Conservation (phyloP, 2,113 vertebrate species). For the Lycaon pictus region DNA sequence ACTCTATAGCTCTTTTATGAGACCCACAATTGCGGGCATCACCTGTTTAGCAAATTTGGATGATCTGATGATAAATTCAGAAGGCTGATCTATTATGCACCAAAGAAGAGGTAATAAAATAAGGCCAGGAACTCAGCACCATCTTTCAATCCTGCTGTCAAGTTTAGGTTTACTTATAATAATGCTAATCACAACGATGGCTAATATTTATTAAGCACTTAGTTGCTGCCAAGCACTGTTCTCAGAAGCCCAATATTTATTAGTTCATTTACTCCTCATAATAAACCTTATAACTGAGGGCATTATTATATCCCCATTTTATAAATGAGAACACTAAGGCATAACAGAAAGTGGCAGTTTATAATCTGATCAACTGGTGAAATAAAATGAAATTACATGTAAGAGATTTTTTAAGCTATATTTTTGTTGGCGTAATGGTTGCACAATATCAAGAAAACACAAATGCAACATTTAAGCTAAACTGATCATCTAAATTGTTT, state of each 20-base stretch:
- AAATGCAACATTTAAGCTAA: background rate
- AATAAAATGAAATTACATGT: conserved; percentile 25
- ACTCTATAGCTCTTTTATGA: background rate
- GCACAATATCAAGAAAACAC: background rate
- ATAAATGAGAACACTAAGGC: background rate
- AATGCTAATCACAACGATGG: background rate
- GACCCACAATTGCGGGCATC: background rate
- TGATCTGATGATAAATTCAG: background rate
- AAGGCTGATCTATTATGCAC: background rate
- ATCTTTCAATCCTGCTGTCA: background rate
- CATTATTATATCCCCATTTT: background rate
- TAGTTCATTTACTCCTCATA: background rate
- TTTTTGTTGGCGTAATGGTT: background rate
- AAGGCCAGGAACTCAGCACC: background rate
- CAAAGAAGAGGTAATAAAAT: background rate
- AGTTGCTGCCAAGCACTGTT: background rate
- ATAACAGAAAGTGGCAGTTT: background rate
- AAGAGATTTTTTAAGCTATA: background rate
- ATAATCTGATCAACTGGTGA: background rate
- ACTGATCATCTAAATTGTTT: background rate
- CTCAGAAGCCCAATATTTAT: background rate
- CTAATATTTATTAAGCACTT: background rate
- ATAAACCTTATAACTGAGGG: background rate
- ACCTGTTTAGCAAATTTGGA: background rate
- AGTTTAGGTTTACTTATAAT: background rate